Evolutionary conservation across 2,797 vertebrate genomes (phyloP).

Genomic region (Philypnodon macrostomus): DNA sequence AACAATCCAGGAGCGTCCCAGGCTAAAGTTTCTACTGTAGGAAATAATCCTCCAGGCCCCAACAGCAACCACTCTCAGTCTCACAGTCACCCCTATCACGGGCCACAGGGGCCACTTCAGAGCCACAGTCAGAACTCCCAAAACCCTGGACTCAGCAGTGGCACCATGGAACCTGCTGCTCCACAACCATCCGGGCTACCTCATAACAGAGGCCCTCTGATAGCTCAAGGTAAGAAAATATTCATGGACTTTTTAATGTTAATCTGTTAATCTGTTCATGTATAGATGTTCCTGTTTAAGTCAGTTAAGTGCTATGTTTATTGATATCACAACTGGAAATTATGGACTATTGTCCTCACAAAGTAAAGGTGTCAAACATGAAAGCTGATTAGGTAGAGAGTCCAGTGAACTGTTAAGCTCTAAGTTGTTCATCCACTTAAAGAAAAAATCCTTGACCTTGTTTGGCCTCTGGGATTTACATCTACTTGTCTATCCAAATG

Average conservation of each 20-base stretch:
- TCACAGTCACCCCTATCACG: slow-evolving; percentile 74
- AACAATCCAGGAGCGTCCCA: slow-evolving; percentile 85
- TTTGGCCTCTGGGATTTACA: slow-evolving; percentile 62
- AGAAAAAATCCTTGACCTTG: slow-evolving; percentile 70
- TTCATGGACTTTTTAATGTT: too few species aligned
- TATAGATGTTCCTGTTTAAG: too few species aligned
- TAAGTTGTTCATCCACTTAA: slow-evolving; percentile 69
- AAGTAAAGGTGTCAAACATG: slow-evolving; percentile 44
- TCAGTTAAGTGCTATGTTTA: too few species aligned
- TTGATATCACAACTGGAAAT: too few species aligned
- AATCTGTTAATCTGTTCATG: too few species aligned
- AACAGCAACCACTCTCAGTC: slow-evolving; percentile 65
- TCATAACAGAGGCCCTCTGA: slow-evolving; percentile 78
- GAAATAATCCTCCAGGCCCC: slow-evolving; percentile 77
- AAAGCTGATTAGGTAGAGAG: slow-evolving; percentile 43
- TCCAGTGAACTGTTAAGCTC: slow-evolving; percentile 45
- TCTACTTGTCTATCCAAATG: slow-evolving; percentile 56
- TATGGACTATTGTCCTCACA: slow-evolving; percentile 5
- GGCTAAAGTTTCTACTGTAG: slow-evolving; percentile 66
- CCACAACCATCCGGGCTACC: slow-evolving; percentile 85
- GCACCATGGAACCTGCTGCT: slow-evolving; percentile 74
- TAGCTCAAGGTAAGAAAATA: slow-evolving; percentile 80
- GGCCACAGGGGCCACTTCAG: slow-evolving; percentile 69
- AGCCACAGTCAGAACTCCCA: slow-evolving; percentile 63
- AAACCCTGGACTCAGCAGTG: slow-evolving; percentile 61